These are phyloP conservation scores for Meles meles DNA, from an alignment of 2,113 vertebrate species.

Conservation along the genomic window DNA sequence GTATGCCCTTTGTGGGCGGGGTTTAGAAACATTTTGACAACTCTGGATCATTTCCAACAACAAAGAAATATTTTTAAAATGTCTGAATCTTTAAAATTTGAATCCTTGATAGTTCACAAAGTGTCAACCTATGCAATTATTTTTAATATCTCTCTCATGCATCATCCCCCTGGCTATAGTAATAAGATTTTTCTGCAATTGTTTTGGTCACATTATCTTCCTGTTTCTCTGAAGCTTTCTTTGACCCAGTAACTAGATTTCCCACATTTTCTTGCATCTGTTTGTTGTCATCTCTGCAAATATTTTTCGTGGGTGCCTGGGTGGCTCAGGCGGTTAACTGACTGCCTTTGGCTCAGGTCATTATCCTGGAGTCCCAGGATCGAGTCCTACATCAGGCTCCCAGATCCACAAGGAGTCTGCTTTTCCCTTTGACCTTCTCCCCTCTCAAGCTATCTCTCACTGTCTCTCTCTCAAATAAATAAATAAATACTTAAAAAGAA, in stretches of 20 bases:
- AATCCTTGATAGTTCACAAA: not conserved
- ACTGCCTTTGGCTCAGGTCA: no score
- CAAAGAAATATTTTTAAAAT: not conserved
- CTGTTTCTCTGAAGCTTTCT: not conserved
- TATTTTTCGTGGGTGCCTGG: not conserved
- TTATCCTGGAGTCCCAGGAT: no score
- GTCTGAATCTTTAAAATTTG: not conserved
- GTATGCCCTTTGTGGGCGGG: not conserved
- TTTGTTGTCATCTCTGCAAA: not conserved
- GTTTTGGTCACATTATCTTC: not conserved
- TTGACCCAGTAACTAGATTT: not conserved
- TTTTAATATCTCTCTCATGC: not conserved
- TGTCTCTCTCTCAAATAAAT: no score
- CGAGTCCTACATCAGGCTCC: no score
- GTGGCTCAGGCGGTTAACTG: no score
- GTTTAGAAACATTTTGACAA: slow-evolving; percentile 10
- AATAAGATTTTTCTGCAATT: not conserved
- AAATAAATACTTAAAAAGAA: no score
- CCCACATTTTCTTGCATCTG: not conserved
- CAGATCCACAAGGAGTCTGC: no score
- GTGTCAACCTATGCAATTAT: not conserved
- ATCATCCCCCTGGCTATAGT: not conserved
- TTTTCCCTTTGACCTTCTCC: no score
- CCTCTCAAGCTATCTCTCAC: no score
- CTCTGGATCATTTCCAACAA: not conserved